These are phyloP conservation scores for Caenorhabditis sp. DNA, from an alignment of 2,888 invertebrate genomes.

Conservation along the genomic window DNA sequence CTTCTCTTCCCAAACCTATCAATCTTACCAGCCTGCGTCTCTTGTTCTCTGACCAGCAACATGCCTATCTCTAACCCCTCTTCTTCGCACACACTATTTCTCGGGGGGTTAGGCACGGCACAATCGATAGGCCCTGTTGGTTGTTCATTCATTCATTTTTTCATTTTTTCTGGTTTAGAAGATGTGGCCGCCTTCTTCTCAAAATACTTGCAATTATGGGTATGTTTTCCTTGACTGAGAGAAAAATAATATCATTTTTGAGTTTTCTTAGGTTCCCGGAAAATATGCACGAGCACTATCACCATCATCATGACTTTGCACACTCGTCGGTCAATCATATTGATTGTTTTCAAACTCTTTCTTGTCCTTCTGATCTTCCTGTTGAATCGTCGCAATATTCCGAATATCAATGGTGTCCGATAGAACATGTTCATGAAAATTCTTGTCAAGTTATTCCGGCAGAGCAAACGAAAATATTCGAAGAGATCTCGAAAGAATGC, in stretches of 20 bases:
- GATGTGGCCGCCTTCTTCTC: conserved; percentile 29
- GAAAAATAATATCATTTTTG: no score
- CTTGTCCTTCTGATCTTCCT: conserved; percentile 34
- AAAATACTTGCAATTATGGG: conserved; percentile 27
- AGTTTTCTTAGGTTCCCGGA: not conserved
- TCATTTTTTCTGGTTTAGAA: not conserved
- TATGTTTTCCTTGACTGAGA: no score
- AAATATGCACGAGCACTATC: conserved; percentile 7
- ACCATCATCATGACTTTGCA: conserved; percentile 39
- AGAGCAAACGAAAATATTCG: conserved; percentile 34
- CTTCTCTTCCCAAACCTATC: no score
- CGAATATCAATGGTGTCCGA: conserved; percentile 15
- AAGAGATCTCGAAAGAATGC: conserved; percentile 49
- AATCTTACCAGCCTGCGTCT: not conserved
- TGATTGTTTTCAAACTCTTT: conserved; percentile 35
- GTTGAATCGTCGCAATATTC: conserved; percentile 25
- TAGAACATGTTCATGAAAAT: conserved; percentile 26
- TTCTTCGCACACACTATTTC: not conserved
- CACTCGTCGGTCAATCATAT: conserved; percentile 30
- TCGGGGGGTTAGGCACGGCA: conserved; percentile 20
- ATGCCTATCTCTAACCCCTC: not conserved
- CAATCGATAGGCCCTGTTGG: conserved; percentile 31
- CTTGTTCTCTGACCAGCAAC: not conserved
- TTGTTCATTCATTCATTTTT: not conserved
- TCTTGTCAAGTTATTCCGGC: conserved; percentile 17